Evolutionary conservation across 2,113 vertebrate genomes (phyloP).

Genomic region (Sphyrna mokarran): DNA sequence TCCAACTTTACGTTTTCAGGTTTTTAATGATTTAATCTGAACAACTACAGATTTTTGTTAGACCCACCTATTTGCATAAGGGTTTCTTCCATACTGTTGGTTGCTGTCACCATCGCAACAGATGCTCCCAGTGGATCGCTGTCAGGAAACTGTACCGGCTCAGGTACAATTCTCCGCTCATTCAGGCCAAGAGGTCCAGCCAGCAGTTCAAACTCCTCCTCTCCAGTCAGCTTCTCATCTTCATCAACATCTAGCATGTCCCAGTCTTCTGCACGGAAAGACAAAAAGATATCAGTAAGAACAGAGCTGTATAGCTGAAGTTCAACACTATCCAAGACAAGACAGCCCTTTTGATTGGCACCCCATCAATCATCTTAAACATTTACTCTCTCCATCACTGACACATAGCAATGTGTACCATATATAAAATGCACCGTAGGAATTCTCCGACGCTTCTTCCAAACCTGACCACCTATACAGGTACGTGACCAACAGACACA

Average conservation of each 20-base stretch:
- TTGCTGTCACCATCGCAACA: conserved; percentile 92
- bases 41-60: neutral
- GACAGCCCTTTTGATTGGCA: neutral
- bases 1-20: neutral
- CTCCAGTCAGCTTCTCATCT: conserved; percentile 87
- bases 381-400: too few species aligned
- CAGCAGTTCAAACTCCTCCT: conserved; percentile 92
- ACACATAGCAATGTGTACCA: too few species aligned
- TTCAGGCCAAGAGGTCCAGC: conserved; percentile 83
- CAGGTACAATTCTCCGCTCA: conserved; percentile 79
- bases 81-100: conserved; percentile 97
- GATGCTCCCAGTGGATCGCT: conserved; percentile 91
- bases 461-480: too few species aligned
- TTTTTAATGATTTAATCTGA: neutral
- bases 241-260: conserved; percentile 95
- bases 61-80: conserved; percentile 83
- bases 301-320: neutral
- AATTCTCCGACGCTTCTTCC: too few species aligned
- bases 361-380: neutral
- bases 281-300: neutral
- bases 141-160: conserved; percentile 91
- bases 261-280: conserved; percentile 79
- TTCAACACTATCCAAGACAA: neutral
- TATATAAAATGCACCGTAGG: too few species aligned
- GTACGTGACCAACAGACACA: too few species aligned